Evolutionary conservation across 2,888 invertebrate genomes (phyloP), one percentile per base, ranked within the genome.

Genomic region (Stenodera caucasica): DNA sequence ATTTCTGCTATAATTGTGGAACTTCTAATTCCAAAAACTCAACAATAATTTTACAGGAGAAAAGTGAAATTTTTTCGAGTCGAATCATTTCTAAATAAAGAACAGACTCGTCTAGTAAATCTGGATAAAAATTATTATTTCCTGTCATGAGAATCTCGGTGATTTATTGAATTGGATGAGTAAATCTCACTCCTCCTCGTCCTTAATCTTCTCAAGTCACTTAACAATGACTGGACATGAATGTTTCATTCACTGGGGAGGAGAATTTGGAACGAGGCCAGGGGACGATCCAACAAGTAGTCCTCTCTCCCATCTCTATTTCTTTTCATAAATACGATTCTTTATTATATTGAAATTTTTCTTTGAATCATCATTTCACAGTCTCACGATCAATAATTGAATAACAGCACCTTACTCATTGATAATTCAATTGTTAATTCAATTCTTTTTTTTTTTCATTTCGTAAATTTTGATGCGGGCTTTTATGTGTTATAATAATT

Each of bases 261-360:
- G 18, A 21, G 45, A 21, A 45, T 45, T 21, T 45, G 45, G 45
- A 45, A 45, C 45, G 12, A 45, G 45, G 45, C 45, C 45, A 45
- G 45, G 14, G 9, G 18, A 40, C 40, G 9, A 45, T 45, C 45
- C 45, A 45, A 45, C 45, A 45, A 45, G 45, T 45, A 6, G 15
- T 37, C 14, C 7, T 26, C 26, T 5, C 7, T 6, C 26, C 26
- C 26, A 5, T 5, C 3, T 26, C 26, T 26, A 26, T 26, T 26
- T 26, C 26, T 26, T 26, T 26, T 26, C 26, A 26, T 26, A 5
- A 5, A 3, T 26, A 26, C 26, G 26, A 26, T 26, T n/a, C n/a
- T n/a, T n/a, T n/a, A n/a, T n/a, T n/a, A n/a, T n/a, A n/a, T n/a
- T n/a, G n/a, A n/a, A n/a, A n/a, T n/a, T n/a, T n/a, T n/a, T n/a